phyloP scores from a whole-genome alignment of 2,888 invertebrate genomes.

The Tubulanus polymorphus region DNA sequence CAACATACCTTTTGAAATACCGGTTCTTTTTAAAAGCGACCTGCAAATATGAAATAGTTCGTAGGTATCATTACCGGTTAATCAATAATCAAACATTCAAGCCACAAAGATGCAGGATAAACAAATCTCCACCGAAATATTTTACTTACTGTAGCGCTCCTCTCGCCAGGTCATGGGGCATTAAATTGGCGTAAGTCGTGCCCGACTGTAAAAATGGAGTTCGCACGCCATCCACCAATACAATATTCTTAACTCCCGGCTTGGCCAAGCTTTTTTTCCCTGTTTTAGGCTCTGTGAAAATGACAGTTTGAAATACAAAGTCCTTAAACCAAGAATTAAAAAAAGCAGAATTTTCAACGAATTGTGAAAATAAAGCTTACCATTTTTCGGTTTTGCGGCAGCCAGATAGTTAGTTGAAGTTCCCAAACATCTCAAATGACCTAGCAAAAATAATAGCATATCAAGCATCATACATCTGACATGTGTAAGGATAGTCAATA shows the following conservation, averaged over 20 bases:
- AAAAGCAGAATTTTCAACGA: too few species aligned
- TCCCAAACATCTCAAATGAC: constrained; percentile 20
- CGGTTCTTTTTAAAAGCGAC: constrained; percentile 42
- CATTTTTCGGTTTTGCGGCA: constrained; percentile 10
- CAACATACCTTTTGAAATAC: constrained; percentile 34
- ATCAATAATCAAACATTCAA: too few species aligned
- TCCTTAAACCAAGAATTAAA: too few species aligned
- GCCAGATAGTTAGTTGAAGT: constrained; percentile 19
- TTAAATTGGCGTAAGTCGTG: constrained; percentile 85
- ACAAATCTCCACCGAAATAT: too few species aligned
- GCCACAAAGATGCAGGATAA: too few species aligned
- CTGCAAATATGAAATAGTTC: too few species aligned
- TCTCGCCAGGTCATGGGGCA: constrained; percentile 94
- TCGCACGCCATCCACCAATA: constrained; percentile 92
- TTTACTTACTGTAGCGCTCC: constrained; percentile 66
- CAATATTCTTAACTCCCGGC: constrained; percentile 63
- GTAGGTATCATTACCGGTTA: too few species aligned
- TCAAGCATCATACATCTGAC: background rate
- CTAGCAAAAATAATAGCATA: constrained; percentile 2
- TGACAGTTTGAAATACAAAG: too few species aligned
- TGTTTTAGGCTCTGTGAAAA: constrained; percentile 13
- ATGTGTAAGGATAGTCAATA: too few species aligned
- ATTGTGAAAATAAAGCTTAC: constrained; percentile 12
- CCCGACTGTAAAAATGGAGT: constrained; percentile 94
- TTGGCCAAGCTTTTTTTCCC: constrained; percentile 31